Conservation (phyloP, 2,888 invertebrate species). For the Neria commutata region DNA sequence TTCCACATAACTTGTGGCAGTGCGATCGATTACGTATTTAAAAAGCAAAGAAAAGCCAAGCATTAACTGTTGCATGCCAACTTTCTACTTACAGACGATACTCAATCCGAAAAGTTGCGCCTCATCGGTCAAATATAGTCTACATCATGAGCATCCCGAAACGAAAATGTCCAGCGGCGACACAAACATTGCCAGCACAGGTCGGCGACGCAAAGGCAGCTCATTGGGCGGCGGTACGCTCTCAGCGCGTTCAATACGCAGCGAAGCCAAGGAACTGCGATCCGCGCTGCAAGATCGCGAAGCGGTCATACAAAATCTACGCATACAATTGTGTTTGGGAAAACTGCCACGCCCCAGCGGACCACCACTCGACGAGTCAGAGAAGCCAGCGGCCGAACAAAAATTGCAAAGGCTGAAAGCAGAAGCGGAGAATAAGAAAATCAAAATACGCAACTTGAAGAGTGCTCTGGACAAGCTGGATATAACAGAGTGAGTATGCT, state of each 20-base stretch:
- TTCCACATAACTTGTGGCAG: no score
- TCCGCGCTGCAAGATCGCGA: slow-evolving; percentile 80
- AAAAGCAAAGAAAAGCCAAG: no score
- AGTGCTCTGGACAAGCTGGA: slow-evolving; percentile 81
- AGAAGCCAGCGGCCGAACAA: slow-evolving; percentile 67
- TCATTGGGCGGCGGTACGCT: slow-evolving; percentile 54
- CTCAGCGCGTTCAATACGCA: slow-evolving; percentile 45
- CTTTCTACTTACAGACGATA: slow-evolving; percentile 58
- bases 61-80: no score
- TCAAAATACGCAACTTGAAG: slow-evolving; percentile 81
- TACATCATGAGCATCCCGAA: slow-evolving; percentile 41
- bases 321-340: slow-evolving; percentile 58
- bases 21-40: no score
- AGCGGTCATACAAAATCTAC: slow-evolving; percentile 75
- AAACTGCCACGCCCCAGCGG: slow-evolving; percentile 60
- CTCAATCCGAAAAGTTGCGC: slow-evolving; percentile 57
- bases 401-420: slow-evolving; percentile 67
- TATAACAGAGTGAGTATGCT: slow-evolving; percentile 79
- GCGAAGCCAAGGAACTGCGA: slow-evolving; percentile 68
- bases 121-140: slow-evolving; percentile 50
- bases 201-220: slow-evolving; percentile 65
- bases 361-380: slow-evolving; percentile 64
- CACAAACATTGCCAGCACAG: slow-evolving; percentile 72
- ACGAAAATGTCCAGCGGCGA: slow-evolving; percentile 80
- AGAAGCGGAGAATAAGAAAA: slow-evolving; percentile 79